Evolutionary conservation across 2,888 invertebrate genomes (phyloP), one percentile per base, ranked within the genome.

Genomic region (Crossocerus cetratus): DNA sequence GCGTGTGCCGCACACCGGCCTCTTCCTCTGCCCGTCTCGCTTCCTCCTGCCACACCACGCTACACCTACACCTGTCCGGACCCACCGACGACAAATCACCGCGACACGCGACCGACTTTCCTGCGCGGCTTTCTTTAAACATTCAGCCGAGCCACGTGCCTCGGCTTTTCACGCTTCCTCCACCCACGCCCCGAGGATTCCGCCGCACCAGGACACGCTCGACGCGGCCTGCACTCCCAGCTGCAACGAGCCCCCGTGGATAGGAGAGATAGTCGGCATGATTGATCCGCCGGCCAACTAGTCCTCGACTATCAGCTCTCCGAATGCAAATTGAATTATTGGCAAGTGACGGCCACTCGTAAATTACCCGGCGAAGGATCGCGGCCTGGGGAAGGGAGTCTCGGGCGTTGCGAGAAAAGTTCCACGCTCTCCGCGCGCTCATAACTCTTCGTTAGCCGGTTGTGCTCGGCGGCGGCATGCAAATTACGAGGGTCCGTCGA

Each of bases 71-170:
- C n/a, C 55, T 60, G 59, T 67, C 57, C 62, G 45, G 32, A 54
- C 49, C 14, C 53, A 72, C 68, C 75, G 72, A 55, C 85, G 85
- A 85, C 86, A 87, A 89, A 88, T 89, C 86, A 86, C 86, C 76
- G 81, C 84, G 86, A 88, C 88, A 88, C 88, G 86, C 87, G 88
- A 87, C 86, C 86, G 80, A 86, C 83, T 88, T 87, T 84, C 81
- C 82, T 82, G 65, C 77, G 71, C 77, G 71, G 72, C 80, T 84
- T 84, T 74, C 74, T 76, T 81, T 76, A 79, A 70, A 85, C 85
- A 84, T 84, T 82, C 80, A 73, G 60, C 11, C 53, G 53, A 69
- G 72, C 67, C 77, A 77, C 77, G 77, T 71, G 77, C 72, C 74
- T 57, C 42, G 53, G 64, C 20, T 67, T 77, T 72, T 72, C 74